Evolutionary conservation across 2,888 invertebrate genomes (phyloP), one percentile per base, ranked within the genome.

Genomic region (Eristalis arbustorum): DNA sequence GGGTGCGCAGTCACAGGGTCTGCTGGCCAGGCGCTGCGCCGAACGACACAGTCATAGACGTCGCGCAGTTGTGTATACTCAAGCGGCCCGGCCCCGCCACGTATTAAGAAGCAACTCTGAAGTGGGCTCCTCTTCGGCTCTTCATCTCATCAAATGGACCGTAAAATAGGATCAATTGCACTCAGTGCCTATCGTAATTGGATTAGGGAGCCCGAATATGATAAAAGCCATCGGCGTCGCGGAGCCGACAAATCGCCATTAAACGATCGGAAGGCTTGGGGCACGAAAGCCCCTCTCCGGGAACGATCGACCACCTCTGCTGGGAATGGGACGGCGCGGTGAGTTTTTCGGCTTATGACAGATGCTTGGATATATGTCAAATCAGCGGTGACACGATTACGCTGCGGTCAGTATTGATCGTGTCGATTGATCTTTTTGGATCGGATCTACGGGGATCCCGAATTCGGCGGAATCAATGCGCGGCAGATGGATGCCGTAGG

Each of bases 161-260:
- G 82, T 87, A 62, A 87, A 87, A 87, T 83, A 87, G 87, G 87
- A 87, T 87, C 87, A 87, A 78, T 87, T 87, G 82, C 77, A 83
- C 69, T 72, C 67, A 49, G 72, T 83, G 83, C 72, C 75, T 83
- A 87, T 83, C 83, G 74, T 87, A 87, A 87, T 87, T 87, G 87
- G 87, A 87, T 87, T 87, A 87, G 56, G 73, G 77, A 57, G 73
- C 66, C 77, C 25, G 73, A 80, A 73, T 40, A 61, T 28, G 66
- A 74, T 73, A 69, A 71, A 79, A 62, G 69, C 49, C 66, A 18
- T 34, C 61, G 28, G 13, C 56, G 61, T 80, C 62, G 22, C 66
- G 59, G 31, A 69, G 37, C 71, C 74, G 78, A 83, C 87, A 87
- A 87, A 87, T 83, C 78, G 74, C 74, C 71, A 82, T 87, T 85